These are phyloP conservation scores for Yponomeuta sedellus DNA, from an alignment of 2,888 invertebrate genomes.

Conservation along the genomic window DNA sequence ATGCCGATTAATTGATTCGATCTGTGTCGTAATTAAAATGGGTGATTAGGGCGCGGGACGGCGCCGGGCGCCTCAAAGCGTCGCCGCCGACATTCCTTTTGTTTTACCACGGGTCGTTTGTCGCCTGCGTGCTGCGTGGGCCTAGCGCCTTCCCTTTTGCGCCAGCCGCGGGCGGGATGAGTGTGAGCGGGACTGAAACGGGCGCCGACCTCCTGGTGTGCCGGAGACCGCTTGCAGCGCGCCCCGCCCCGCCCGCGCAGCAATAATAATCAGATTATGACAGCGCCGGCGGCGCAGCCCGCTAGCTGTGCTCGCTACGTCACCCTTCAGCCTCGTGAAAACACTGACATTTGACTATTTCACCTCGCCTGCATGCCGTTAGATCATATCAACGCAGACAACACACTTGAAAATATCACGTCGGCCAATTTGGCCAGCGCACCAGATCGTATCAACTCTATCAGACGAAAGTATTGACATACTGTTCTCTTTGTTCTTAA, in stretches of 20 bases:
- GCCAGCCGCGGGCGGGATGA: slow-evolving; percentile 22
- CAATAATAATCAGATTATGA: slow-evolving; percentile 75
- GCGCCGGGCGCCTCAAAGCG: slow-evolving; percentile 75
- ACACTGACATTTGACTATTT: slow-evolving; percentile 31
- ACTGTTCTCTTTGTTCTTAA: slow-evolving; percentile 34
- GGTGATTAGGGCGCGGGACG: slow-evolving; percentile 73
- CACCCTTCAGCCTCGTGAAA: slow-evolving; percentile 48
- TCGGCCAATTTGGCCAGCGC: slow-evolving; percentile 21
- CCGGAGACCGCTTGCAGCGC: slow-evolving; percentile 65
- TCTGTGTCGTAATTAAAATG: slow-evolving; percentile 76
- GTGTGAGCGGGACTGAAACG: slow-evolving; percentile 56
- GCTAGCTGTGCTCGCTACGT: slow-evolving; percentile 38
- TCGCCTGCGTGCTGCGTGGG: slow-evolving; percentile 64
- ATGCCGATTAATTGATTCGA: slow-evolving; percentile 76
- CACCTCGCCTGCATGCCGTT: background rate
- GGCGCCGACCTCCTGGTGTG: slow-evolving; percentile 72
- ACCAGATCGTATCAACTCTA: slow-evolving; percentile 6
- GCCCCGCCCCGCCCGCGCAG: slow-evolving; percentile 62
- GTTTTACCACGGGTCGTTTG: slow-evolving; percentile 76
- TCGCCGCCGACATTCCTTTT: slow-evolving; percentile 76
- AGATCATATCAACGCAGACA: background rate
- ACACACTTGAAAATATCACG: slow-evolving; percentile 30
- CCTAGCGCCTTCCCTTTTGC: slow-evolving; percentile 36
- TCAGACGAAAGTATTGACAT: slow-evolving; percentile 33
- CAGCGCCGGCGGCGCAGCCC: slow-evolving; percentile 57